Evolutionary conservation across 2,797 vertebrate genomes (phyloP).

Genomic region (Enteromius treurensis): DNA sequence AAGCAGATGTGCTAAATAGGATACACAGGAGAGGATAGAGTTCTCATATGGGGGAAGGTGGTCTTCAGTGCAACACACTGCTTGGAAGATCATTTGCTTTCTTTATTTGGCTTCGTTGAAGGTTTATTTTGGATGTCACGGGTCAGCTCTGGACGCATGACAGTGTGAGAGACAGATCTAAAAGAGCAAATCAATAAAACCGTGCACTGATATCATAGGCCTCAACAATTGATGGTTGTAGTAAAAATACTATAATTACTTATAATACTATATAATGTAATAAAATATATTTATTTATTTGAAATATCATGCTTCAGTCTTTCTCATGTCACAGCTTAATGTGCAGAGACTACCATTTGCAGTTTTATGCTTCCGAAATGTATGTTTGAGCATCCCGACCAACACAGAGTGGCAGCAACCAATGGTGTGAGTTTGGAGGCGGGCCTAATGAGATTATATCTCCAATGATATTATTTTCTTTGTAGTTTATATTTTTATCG

Average conservation of each 20-base stretch:
- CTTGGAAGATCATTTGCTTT: not conserved
- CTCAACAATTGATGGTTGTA: not conserved
- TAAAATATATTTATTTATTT: no score
- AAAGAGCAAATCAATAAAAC: not conserved
- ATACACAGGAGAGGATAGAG: not conserved
- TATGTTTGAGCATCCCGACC: not conserved
- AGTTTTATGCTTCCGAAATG: not conserved
- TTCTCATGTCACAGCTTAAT: not conserved
- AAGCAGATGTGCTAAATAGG: not conserved
- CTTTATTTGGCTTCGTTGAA: not conserved
- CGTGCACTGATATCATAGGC: not conserved
- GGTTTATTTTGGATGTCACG: constrained; percentile 1
- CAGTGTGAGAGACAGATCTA: not conserved
- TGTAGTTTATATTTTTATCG: not conserved
- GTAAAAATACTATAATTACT: not conserved
- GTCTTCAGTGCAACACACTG: not conserved
- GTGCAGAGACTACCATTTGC: not conserved
- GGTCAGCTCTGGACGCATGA: not conserved
- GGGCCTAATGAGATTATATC: not conserved
- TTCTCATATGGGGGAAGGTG: not conserved
- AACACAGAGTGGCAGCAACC: not conserved
- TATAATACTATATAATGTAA: no score
- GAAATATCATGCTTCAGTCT: not conserved
- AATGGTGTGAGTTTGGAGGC: not conserved
- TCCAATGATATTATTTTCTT: not conserved